A percentile compares a stretch with the other conserved stretches of the same genome.
Conservation (phyloP, 2,113 vertebrate species). For the Heterochromis multidens region DNA sequence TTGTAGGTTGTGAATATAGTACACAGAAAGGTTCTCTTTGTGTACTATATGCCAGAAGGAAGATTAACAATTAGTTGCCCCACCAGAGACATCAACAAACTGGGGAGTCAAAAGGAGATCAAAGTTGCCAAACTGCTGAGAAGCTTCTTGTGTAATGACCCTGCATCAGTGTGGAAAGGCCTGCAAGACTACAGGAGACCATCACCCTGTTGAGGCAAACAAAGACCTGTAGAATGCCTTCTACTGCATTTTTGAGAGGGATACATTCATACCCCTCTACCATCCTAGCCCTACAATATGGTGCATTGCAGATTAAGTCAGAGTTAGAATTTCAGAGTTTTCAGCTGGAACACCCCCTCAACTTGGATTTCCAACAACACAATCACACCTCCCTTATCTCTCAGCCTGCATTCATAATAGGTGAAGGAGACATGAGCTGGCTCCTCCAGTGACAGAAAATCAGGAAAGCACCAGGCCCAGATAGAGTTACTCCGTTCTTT, state of each 20-base stretch:
- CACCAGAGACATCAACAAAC: neutral
- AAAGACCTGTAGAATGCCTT: neutral
- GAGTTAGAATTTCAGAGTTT: too few species aligned
- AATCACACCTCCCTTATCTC: too few species aligned
- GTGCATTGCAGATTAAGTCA: too few species aligned
- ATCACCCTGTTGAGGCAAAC: neutral
- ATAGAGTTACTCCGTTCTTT: rapidly evolving
- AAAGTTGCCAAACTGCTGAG: neutral
- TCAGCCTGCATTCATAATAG: neutral
- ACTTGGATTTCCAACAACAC: too few species aligned
- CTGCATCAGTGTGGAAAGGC: neutral
- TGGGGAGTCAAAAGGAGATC: neutral
- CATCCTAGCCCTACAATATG: too few species aligned
- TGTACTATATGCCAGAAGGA: too few species aligned
- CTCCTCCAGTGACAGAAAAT: neutral
- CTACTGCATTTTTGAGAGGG: neutral
- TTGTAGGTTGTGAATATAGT: too few species aligned
- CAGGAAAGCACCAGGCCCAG: neutral
- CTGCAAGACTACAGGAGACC: neutral
- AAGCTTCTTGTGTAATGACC: neutral
- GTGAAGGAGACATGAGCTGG: neutral
- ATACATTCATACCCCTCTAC: neutral
- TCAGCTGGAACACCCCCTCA: too few species aligned
- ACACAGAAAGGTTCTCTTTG: too few species aligned
- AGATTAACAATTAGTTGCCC: too few species aligned